Conservation (phyloP, 2,113 vertebrate species). For the Hydrolagus affinis region DNA sequence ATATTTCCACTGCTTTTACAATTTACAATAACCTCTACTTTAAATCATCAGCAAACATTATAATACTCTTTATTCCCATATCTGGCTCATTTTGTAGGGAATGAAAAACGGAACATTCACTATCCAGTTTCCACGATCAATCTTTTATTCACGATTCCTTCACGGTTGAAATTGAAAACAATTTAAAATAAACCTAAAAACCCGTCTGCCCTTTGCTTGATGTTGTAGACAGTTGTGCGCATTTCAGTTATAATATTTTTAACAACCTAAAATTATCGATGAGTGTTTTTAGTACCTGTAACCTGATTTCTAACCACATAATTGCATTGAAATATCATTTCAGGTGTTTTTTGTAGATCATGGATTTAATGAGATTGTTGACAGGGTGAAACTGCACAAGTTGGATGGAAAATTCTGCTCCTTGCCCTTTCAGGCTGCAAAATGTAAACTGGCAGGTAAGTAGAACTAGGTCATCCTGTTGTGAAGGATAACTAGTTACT, state of each 20-base stretch:
- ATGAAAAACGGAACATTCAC: too few species aligned
- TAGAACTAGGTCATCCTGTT: conserved; percentile 22
- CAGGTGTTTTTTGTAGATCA: conserved; percentile 84
- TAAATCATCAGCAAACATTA: too few species aligned
- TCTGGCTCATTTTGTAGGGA: too few species aligned
- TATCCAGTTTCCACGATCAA: too few species aligned
- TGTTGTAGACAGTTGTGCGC: background rate
- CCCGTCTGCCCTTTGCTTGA: too few species aligned
- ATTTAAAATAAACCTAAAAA: too few species aligned
- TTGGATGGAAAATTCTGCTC: conserved; percentile 64
- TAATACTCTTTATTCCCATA: too few species aligned
- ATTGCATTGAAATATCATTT: background rate
- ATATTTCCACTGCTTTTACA: too few species aligned
- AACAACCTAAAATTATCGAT: background rate
- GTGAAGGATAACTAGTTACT: background rate
- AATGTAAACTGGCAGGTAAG: conserved; percentile 85
- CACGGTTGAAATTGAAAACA: too few species aligned
- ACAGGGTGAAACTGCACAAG: conserved; percentile 56
- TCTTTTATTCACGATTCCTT: too few species aligned
- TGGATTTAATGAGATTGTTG: conserved; percentile 70
- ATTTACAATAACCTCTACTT: too few species aligned
- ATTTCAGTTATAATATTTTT: background rate
- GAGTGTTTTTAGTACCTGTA: background rate
- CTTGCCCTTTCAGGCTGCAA: conserved; percentile 77
- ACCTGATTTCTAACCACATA: too few species aligned